phyloP scores from a whole-genome alignment of 2,113 vertebrate species.

The Eira barbara region DNA sequence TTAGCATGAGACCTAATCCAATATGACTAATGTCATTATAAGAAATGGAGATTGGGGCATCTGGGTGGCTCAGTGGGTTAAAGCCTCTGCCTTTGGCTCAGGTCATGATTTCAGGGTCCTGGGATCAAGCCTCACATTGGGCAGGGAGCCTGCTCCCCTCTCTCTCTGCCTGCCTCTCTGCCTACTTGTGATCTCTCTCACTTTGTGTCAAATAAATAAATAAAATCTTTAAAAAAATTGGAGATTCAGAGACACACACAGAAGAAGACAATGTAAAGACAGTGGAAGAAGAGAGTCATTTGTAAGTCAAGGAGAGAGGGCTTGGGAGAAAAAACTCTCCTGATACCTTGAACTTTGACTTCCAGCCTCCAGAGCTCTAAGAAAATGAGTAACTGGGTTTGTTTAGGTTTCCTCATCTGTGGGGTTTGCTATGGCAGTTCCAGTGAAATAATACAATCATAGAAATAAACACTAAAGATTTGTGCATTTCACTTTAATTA shows the following conservation, averaged over 20 bases:
- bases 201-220: too few relatives aligned
- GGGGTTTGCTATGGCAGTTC: neutral
- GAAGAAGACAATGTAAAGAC: neutral
- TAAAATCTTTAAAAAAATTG: too few relatives aligned
- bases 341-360: neutral
- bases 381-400: neutral
- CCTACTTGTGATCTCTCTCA: too few relatives aligned
- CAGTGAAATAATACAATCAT: neutral
- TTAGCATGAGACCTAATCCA: neutral
- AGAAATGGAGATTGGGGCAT: neutral
- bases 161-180: too few relatives aligned
- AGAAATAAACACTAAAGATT: neutral
- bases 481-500: neutral
- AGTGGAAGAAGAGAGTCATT: neutral
- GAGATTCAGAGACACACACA: neutral
- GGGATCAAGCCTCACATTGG: accelerated
- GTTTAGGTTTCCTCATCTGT: neutral
- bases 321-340: neutral
- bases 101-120: too few relatives aligned
- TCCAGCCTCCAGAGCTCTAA: neutral
- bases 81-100: too few relatives aligned
- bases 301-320: neutral
- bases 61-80: too few relatives aligned
- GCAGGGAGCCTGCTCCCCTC: too few relatives aligned
- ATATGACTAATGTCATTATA: neutral